Conservation (phyloP, 2,888 invertebrate genomes). For the Meiosimyza decipiens region DNA sequence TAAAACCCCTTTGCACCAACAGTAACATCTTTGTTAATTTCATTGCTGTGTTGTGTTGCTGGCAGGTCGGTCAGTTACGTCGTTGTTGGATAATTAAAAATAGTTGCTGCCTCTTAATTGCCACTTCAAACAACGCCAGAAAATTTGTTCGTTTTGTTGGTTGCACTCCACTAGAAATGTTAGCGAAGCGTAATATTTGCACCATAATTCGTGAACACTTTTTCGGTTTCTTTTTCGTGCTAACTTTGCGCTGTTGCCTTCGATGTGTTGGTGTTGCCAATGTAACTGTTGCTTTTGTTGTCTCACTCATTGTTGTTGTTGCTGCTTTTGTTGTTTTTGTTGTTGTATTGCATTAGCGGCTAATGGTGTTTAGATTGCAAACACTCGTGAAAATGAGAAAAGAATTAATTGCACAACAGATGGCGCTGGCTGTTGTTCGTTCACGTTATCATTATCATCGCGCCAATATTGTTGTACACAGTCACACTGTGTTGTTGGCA, state of each 20-base stretch:
- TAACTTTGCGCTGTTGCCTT: neutral
- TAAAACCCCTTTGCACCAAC: too few species aligned
- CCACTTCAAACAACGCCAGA: neutral
- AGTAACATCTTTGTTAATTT: too few species aligned
- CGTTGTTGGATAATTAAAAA: conserved; percentile 15
- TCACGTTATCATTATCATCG: too few species aligned
- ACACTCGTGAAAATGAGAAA: conserved; percentile 54
- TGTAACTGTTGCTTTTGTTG: conserved; percentile 4
- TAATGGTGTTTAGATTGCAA: conserved; percentile 62
- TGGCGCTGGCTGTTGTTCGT: neutral
- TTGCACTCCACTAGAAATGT: too few species aligned
- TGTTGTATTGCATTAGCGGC: conserved; percentile 55
- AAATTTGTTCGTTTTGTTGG: too few species aligned
- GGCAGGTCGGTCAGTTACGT: neutral
- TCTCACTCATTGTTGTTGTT: neutral
- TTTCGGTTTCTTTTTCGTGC: neutral
- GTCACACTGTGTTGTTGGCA: too few species aligned
- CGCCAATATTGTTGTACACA: too few species aligned
- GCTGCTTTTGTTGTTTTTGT: neutral
- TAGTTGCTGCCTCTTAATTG: conserved; percentile 23
- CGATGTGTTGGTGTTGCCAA: neutral
- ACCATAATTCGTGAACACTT: neutral
- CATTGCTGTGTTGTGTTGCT: neutral
- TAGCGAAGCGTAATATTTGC: too few species aligned
- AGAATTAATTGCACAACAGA: conserved; percentile 32